Base-by-base conservation (phyloP, 2,113 vertebrate genomes). In the Cottus gobio region DNA sequence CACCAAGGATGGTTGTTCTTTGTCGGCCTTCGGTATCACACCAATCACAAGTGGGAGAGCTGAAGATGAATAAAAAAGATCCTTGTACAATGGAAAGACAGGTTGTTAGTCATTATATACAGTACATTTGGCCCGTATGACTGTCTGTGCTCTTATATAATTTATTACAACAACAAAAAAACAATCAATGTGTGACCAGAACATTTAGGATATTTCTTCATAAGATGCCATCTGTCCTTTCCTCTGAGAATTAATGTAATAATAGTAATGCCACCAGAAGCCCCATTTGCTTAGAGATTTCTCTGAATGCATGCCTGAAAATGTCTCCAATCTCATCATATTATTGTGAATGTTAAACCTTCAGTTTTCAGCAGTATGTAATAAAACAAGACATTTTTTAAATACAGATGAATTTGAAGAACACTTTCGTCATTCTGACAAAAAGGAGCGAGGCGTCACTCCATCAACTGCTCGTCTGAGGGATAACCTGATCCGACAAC, bases 1-100 rank as follows among this genome's bases (percentile, higher is more conserved):
- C 83, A 86, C 78, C 67, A 79, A 92, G 90, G 89, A 92, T 87
- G 84, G 87, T 90, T 86, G 87, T 92, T 93, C 89, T 92, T 91
- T 91, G 91, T 83, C 78, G 87, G 85, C 91, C 89, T 86, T 90
- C 85, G 73, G 77, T 79, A 91, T 91, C 89, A 86, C 86, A 83
- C 90, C 78, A 75, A 90, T 89, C 24, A 34, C 68, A 83, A 87
- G 90, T 88, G 84, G 85, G 85, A 89, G 85, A 88, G 87, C 84
- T 77, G 75, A 77, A 62, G 80, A 90, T 83, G 88, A 87, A 89
- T 66, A 88, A 85, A 91, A 50, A 87, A 71, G 67, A 87, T 57
- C 52, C 65, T 75, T 77, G 60, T 82, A 85, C 76, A 89, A 88
- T 66, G 65, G 48, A 72, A 31, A 71, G 75, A 52, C n/a, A 42